Conservation (phyloP, 2,113 vertebrate genomes). For the Crypturellus undulatus region DNA sequence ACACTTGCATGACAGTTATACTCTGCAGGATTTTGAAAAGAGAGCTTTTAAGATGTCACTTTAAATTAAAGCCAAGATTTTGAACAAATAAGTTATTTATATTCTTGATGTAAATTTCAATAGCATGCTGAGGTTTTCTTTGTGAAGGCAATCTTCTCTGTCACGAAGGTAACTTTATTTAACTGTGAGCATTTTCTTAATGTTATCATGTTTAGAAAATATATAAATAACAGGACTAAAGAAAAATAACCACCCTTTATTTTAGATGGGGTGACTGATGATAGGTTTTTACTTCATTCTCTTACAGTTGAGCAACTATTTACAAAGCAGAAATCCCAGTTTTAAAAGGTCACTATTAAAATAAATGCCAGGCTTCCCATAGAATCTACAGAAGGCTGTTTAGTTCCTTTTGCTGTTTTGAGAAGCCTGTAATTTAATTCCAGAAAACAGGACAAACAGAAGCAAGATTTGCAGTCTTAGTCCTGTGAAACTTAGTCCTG, state of each 20-base stretch:
- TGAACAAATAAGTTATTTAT: slow-evolving; percentile 80
- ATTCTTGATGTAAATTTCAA: slow-evolving; percentile 74
- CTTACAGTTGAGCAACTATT: not conserved
- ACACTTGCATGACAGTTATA: slow-evolving; percentile 59
- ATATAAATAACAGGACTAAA: not conserved
- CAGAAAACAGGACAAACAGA: not conserved
- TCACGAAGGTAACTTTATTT: slow-evolving; percentile 24
- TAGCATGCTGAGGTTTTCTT: slow-evolving; percentile 58
- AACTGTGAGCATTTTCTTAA: not conserved
- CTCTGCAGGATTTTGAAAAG: slow-evolving; percentile 58
- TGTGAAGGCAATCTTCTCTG: slow-evolving; percentile 28
- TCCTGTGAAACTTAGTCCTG: not conserved
- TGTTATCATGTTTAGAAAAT: not conserved
- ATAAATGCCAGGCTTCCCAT: not conserved
- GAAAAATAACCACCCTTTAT: not conserved
- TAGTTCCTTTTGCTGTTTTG: not conserved
- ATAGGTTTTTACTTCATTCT: not conserved
- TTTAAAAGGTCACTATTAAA: not conserved
- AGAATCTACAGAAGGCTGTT: not conserved
- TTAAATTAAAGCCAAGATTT: slow-evolving; percentile 72
- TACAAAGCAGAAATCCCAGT: not conserved
- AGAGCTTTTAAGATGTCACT: slow-evolving; percentile 79
- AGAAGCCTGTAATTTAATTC: not conserved
- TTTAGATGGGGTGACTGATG: not conserved
- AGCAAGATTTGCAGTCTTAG: not conserved